phyloP scores from a whole-genome alignment of 2,888 invertebrate genomes.

The Myopa tessellatipennis region DNA sequence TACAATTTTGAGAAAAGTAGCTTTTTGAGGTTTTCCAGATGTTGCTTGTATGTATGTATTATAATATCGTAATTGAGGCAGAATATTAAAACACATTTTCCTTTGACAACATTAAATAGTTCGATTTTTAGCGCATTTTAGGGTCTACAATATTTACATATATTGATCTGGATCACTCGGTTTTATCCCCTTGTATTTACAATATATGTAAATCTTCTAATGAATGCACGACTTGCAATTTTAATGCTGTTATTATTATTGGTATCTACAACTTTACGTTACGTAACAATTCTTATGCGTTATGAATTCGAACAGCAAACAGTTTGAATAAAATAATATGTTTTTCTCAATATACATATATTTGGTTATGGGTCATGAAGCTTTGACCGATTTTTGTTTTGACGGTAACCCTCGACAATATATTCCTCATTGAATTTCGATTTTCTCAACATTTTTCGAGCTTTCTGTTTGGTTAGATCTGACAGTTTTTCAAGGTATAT shows the following conservation, averaged over 20 bases:
- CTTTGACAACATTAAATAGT: conserved; percentile 45
- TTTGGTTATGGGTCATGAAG: too few relatives aligned
- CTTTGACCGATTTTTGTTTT: too few relatives aligned
- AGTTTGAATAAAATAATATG: not conserved
- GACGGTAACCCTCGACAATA: too few relatives aligned
- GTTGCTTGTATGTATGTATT: too few relatives aligned
- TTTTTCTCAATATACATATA: not conserved
- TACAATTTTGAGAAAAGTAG: too few relatives aligned
- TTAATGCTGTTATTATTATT: conserved; percentile 4
- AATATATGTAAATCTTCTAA: not conserved
- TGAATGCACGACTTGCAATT: not conserved
- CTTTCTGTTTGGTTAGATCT: not conserved
- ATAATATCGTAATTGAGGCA: too few relatives aligned
- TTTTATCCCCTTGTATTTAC: not conserved
- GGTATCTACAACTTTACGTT: conserved; percentile 1
- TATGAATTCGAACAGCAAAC: conserved; percentile 16
- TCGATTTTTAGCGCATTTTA: not conserved
- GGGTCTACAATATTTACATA: too few relatives aligned
- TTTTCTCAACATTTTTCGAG: too few relatives aligned
- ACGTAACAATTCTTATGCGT: conserved; percentile 4
- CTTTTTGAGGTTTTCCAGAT: too few relatives aligned
- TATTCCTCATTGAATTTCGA: too few relatives aligned
- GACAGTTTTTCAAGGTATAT: not conserved
- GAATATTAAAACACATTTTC: conserved; percentile 21
- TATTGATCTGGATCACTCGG: too few relatives aligned